phyloP scores from a whole-genome alignment of 1,140 invertebrate species.

The Brachionus sp. region DNA sequence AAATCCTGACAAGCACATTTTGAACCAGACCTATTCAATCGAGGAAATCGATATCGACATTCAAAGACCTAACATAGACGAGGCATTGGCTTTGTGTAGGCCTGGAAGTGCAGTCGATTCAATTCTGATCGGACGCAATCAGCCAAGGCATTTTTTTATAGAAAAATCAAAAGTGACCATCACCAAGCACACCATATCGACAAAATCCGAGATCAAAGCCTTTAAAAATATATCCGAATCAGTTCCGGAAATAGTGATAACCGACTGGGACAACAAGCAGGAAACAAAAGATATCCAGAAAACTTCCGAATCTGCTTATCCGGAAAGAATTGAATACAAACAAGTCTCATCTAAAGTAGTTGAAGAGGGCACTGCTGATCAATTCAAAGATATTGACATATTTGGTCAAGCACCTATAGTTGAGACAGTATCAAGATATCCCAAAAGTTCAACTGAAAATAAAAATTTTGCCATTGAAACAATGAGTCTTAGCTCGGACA shows the following conservation, averaged over 20 bases:
- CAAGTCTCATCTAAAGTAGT: conserved; percentile 16
- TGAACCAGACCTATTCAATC: conserved; percentile 28
- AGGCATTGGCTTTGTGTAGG: background rate
- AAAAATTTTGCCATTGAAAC: conserved; percentile 11
- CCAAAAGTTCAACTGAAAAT: background rate
- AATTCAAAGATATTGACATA: conserved; percentile 20
- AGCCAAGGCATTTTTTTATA: background rate
- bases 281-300: background rate
- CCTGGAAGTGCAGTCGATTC: background rate
- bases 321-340: background rate
- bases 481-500: background rate
- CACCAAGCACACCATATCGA: background rate
- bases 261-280: conserved; percentile 21
- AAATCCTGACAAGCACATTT: background rate
- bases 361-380: background rate
- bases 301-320: background rate
- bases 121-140: background rate
- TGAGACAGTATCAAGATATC: background rate
- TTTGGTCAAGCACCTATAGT: background rate
- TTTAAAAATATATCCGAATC: background rate
- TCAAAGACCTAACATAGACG: background rate
- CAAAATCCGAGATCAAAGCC: background rate
- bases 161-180: conserved; percentile 30
- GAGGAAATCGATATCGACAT: conserved; percentile 33
- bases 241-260: background rate